These are phyloP conservation scores for Nannoperca obscura DNA, from an alignment of 2,797 vertebrate species.

Conservation along the genomic window DNA sequence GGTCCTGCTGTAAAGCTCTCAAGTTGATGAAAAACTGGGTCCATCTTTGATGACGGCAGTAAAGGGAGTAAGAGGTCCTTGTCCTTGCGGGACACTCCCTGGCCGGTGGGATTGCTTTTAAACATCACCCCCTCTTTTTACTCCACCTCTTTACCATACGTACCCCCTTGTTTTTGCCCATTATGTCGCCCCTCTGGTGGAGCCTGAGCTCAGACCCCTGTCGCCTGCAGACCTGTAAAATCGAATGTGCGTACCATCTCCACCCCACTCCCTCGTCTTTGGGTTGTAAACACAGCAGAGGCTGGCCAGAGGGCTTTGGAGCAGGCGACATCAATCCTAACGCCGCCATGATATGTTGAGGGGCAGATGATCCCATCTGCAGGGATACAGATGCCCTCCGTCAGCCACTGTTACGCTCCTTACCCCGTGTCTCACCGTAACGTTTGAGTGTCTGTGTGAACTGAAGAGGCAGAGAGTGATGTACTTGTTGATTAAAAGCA, in stretches of 20 bases:
- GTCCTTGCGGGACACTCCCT: conserved; percentile 44
- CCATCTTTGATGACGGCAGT: conserved; percentile 54
- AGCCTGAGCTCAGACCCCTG: conserved; percentile 30
- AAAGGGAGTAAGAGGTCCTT: conserved; percentile 50
- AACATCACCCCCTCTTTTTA: conserved; percentile 8
- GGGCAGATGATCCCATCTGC: conserved; percentile 33
- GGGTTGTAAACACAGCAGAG: conserved; percentile 43
- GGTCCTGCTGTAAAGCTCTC: conserved; percentile 63
- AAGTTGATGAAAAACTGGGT: conserved; percentile 65
- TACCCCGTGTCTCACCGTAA: background rate
- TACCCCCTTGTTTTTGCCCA: background rate
- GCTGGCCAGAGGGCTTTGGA: background rate
- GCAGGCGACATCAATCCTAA: conserved; percentile 44
- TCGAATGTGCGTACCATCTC: background rate
- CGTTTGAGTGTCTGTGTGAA: conserved; percentile 17
- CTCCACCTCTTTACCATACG: conserved; percentile 10
- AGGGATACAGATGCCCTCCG: conserved; percentile 11
- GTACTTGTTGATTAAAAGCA: conserved; percentile 40
- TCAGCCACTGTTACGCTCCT: background rate
- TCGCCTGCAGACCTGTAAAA: conserved; percentile 55
- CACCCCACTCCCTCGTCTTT: conserved; percentile 14
- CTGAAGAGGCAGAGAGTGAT: conserved; percentile 10
- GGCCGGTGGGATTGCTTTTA: conserved; percentile 19
- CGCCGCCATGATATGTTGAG: conserved; percentile 29
- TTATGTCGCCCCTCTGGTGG: conserved; percentile 3